Conservation (phyloP, 2,797 vertebrate genomes). For the Tokudaia muenninki region DNA sequence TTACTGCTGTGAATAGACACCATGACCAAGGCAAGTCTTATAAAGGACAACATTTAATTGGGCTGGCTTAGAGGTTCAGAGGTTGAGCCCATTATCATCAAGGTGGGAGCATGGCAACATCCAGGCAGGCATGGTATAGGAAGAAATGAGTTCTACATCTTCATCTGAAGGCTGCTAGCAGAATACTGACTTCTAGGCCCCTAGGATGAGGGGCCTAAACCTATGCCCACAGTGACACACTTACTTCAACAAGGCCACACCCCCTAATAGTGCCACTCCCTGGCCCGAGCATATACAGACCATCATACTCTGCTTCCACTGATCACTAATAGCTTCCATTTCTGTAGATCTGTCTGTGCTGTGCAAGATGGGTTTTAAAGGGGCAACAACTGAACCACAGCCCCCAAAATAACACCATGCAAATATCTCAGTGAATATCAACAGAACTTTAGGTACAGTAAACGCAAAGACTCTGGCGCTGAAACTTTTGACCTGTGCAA, state of each 20-base stretch:
- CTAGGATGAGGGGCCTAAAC: background rate
- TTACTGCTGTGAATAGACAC: background rate
- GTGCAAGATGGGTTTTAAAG: background rate
- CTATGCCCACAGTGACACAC: background rate
- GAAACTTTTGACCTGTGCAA: background rate
- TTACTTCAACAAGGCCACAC: background rate
- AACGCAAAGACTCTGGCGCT: background rate
- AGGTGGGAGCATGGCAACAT: background rate
- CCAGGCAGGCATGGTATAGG: background rate
- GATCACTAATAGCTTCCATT: background rate
- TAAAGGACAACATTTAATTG: background rate
- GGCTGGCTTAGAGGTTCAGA: background rate
- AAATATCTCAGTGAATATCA: background rate
- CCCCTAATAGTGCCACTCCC: background rate
- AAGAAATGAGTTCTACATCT: background rate
- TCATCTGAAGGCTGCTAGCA: background rate
- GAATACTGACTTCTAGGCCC: background rate
- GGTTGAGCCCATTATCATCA: background rate
- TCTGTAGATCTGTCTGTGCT: background rate
- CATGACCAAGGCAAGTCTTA: background rate
- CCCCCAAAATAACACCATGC: background rate
- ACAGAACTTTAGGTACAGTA: fast-evolving
- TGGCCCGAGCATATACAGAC: background rate
- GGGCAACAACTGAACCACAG: background rate
- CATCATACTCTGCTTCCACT: background rate